These are phyloP conservation scores for Platichthys flesus DNA, from an alignment of 2,113 vertebrate species.

Conservation along the genomic window DNA sequence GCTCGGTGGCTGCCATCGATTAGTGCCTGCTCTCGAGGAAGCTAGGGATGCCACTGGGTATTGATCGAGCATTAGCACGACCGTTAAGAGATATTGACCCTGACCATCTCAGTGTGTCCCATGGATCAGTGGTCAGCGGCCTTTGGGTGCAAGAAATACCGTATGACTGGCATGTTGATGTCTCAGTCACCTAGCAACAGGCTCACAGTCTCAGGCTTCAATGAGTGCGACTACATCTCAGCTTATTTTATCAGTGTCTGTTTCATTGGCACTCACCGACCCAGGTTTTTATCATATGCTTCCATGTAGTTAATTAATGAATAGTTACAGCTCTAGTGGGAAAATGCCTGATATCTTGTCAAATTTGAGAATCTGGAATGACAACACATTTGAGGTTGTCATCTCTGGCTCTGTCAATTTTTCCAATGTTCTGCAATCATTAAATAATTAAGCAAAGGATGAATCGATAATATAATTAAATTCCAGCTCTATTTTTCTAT, in stretches of 20 bases:
- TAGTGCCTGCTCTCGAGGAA: constrained; percentile 17
- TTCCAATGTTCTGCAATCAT: too few species aligned
- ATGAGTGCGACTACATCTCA: background rate
- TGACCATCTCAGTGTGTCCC: constrained; percentile 35
- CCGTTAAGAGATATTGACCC: constrained; percentile 57
- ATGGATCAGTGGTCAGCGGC: constrained; percentile 40
- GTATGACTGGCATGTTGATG: constrained; percentile 34
- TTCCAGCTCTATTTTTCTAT: too few species aligned
- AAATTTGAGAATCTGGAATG: too few species aligned
- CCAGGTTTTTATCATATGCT: background rate
- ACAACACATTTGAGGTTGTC: background rate
- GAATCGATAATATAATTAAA: too few species aligned
- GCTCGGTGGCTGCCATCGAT: constrained; percentile 44
- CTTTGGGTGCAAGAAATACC: constrained; percentile 9
- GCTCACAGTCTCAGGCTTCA: constrained; percentile 7
- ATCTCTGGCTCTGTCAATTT: background rate
- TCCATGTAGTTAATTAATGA: background rate
- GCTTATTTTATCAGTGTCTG: background rate
- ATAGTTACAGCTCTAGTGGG: too few species aligned
- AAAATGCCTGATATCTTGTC: too few species aligned
- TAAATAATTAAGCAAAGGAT: too few species aligned
- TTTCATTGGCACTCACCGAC: background rate
- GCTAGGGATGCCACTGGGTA: constrained; percentile 34
- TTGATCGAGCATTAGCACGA: constrained; percentile 62
- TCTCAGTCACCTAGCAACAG: constrained; percentile 32